These are phyloP conservation scores for Heliocidaris tuberculata DNA, from an alignment of 35 echinoderm and acorn worm genomes.

Conservation along the genomic window DNA sequence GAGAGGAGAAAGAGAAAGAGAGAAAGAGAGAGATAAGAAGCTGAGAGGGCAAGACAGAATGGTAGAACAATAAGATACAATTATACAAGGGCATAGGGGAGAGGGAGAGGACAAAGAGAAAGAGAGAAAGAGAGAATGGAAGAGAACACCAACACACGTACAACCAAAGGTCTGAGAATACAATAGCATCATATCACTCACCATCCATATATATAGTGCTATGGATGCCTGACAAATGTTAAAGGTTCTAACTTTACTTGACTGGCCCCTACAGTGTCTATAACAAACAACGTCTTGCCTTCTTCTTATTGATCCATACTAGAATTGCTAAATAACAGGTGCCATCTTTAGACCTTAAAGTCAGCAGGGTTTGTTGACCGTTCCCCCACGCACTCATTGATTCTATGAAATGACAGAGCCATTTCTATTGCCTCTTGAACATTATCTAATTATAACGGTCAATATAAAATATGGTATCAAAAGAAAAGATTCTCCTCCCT, in stretches of 20 bases:
- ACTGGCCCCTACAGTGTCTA: neutral
- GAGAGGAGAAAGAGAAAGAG: neutral
- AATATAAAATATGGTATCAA: neutral
- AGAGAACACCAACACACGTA: neutral
- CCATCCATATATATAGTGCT: neutral
- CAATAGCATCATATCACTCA: neutral
- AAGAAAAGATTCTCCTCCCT: neutral
- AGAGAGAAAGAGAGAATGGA: neutral
- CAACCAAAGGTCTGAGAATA: neutral
- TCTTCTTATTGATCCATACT: neutral
- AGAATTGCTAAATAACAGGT: neutral
- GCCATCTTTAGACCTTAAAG: neutral
- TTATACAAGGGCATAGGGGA: neutral
- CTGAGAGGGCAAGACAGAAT: neutral
- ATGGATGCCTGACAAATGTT: neutral
- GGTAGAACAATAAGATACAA: neutral
- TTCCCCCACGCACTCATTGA: neutral
- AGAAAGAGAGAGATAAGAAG: neutral
- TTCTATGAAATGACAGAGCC: too few relatives aligned
- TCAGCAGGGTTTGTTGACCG: neutral
- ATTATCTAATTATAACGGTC: neutral
- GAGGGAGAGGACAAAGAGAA: neutral
- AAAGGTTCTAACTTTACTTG: neutral
- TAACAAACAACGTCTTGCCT: neutral
- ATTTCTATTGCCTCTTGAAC: neutral